Percentiles rank a stretch among this genome's conserved stretches.
Evolutionary conservation across 35 echinoderm and acorn worm species (phyloP).

Genomic region (Ptychodera flava): DNA sequence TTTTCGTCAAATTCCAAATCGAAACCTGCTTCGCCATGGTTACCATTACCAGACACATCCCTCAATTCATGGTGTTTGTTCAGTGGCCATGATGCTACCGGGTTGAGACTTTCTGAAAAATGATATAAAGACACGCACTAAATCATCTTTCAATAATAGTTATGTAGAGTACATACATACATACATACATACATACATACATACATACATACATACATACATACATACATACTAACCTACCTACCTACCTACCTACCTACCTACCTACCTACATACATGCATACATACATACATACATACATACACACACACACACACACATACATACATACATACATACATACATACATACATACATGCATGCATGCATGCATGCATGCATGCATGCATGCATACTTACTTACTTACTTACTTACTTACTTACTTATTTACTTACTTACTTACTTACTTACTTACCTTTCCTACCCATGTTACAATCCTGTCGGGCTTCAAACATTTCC

Average conservation of each 20-base stretch:
- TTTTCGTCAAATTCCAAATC: no score
- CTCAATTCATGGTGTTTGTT: no score
- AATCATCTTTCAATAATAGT: no score
- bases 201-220: constrained; percentile 2
- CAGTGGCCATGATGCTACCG: no score
- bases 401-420: no score
- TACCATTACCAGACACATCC: no score
- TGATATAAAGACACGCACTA: no score
- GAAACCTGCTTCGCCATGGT: no score
- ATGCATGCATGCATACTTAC: no score
- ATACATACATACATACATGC: neutral
- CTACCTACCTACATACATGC: neutral
- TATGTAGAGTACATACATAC: no score
- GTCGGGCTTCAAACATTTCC: neutral
- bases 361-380: neutral
- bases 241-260: neutral
- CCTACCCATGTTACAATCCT: neutral
- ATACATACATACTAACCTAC: neutral
- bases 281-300: neutral
- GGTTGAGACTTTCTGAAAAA: no score
- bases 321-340: neutral
- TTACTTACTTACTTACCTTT: neutral
- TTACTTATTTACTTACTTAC: neutral
- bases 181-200: neutral
- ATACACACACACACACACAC: neutral